Conservation (phyloP, 2,113 vertebrate species). For the Percopsis transmontana region DNA sequence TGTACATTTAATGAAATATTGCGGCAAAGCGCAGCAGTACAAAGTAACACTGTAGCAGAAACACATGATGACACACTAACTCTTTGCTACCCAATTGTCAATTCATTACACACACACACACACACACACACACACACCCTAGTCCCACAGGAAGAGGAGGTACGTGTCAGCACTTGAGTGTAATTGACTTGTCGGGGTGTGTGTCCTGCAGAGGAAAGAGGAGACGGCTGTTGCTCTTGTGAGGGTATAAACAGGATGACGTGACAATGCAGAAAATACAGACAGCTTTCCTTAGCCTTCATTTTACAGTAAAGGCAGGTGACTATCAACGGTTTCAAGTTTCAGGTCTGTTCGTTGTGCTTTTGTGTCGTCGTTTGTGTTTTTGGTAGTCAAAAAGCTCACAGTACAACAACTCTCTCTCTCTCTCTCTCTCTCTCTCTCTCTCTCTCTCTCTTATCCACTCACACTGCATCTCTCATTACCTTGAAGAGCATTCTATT, state of each 20-base stretch:
- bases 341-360: too few relatives aligned
- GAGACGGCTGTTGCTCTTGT: conserved; percentile 1
- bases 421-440: not conserved
- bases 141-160: conserved; percentile 25
- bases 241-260: not conserved
- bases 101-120: conserved; percentile 4
- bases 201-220: conserved; percentile 9
- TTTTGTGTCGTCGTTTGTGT: too few relatives aligned
- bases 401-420: not conserved
- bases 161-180: conserved; percentile 36
- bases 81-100: conserved; percentile 1
- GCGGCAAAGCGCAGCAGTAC: conserved; percentile 17
- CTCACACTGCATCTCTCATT: too few relatives aligned
- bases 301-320: not conserved
- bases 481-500: not conserved
- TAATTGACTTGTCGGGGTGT: conserved; percentile 31
- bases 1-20: not conserved
- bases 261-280: not conserved
- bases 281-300: not conserved
- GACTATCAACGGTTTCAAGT: too few relatives aligned
- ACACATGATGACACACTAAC: conserved; percentile 4
- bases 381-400: too few relatives aligned
- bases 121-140: not conserved
- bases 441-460: not conserved
- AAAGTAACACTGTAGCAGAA: not conserved